These are phyloP conservation scores for Aethes cnicana DNA, from an alignment of 2,888 invertebrate species.

Conservation along the genomic window DNA sequence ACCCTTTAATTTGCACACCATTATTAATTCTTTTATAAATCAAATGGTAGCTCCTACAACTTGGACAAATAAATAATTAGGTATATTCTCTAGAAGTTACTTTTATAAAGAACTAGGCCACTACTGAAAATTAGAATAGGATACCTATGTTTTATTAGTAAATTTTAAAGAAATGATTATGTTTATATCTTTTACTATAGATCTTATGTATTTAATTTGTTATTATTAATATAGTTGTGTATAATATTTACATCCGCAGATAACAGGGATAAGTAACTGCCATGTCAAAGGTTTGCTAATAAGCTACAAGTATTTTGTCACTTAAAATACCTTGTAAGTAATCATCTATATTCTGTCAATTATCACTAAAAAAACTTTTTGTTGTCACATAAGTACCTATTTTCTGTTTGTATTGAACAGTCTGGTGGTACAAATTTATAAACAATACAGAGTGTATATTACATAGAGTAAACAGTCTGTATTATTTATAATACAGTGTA, in stretches of 20 bases:
- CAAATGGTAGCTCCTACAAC: constrained; percentile 56
- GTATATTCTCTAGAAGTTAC: constrained; percentile 52
- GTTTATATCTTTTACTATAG: constrained; percentile 77
- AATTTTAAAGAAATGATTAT: constrained; percentile 78
- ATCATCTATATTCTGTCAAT: constrained; percentile 16
- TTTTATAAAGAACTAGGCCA: constrained; percentile 60
- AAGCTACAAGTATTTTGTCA: neutral
- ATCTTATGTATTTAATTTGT: constrained; percentile 75
- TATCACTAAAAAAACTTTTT: constrained; percentile 9
- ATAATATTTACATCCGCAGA: constrained; percentile 74
- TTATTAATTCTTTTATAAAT: constrained; percentile 65
- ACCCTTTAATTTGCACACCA: constrained; percentile 82
- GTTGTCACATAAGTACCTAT: neutral
- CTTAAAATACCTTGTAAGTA: constrained; percentile 1
- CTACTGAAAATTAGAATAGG: constrained; percentile 75
- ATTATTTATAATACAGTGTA: too few relatives aligned
- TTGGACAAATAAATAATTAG: constrained; percentile 51
- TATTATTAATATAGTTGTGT: constrained; percentile 75
- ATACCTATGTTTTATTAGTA: constrained; percentile 63
- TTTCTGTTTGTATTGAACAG: too few relatives aligned
- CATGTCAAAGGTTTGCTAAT: constrained; percentile 53
- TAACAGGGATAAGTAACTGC: constrained; percentile 63
- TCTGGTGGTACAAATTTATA: too few relatives aligned
- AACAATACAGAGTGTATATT: too few relatives aligned
- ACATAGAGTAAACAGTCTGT: too few relatives aligned